phyloP scores from a whole-genome alignment of 2,113 vertebrate genomes.

The Hippocampus guttulatus region DNA sequence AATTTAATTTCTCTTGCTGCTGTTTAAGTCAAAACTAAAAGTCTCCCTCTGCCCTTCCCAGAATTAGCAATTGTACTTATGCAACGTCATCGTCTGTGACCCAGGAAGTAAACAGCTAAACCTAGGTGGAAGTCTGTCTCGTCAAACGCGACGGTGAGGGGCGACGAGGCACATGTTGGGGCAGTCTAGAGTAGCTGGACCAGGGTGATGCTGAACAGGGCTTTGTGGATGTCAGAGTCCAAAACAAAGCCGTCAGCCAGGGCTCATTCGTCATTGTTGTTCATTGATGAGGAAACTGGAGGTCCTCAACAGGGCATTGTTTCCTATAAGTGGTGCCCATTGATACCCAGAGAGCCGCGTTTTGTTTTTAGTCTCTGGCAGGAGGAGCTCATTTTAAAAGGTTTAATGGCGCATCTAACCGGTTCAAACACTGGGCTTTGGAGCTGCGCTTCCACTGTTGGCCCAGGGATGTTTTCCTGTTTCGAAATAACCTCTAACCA shows the following conservation, averaged over 20 bases:
- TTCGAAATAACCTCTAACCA: conserved; percentile 62
- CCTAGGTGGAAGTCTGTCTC: not conserved
- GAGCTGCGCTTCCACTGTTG: conserved; percentile 53
- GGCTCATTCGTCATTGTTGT: conserved; percentile 73
- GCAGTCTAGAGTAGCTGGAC: conserved; percentile 53
- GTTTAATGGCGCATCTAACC: conserved; percentile 74
- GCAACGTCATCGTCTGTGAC: too few species aligned
- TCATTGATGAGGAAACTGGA: conserved; percentile 73
- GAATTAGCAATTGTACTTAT: too few species aligned
- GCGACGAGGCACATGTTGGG: conserved; percentile 66
- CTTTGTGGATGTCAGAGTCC: conserved; percentile 67
- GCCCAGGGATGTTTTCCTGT: conserved; percentile 49
- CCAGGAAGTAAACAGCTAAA: not conserved
- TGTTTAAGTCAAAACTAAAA: too few species aligned
- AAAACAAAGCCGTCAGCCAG: conserved; percentile 71
- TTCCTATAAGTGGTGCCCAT: conserved; percentile 70
- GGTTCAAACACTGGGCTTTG: conserved; percentile 61
- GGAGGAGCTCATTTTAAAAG: conserved; percentile 71
- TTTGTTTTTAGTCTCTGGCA: conserved; percentile 70
- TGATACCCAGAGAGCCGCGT: conserved; percentile 71
- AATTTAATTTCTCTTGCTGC: too few species aligned
- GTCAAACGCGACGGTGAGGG: conserved; percentile 36
- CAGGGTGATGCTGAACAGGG: conserved; percentile 60
- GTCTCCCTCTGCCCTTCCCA: too few species aligned
- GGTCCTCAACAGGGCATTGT: conserved; percentile 73